These are phyloP conservation scores for Halictus ligatus DNA, from an alignment of 2,888 invertebrate genomes.

Conservation along the genomic window DNA sequence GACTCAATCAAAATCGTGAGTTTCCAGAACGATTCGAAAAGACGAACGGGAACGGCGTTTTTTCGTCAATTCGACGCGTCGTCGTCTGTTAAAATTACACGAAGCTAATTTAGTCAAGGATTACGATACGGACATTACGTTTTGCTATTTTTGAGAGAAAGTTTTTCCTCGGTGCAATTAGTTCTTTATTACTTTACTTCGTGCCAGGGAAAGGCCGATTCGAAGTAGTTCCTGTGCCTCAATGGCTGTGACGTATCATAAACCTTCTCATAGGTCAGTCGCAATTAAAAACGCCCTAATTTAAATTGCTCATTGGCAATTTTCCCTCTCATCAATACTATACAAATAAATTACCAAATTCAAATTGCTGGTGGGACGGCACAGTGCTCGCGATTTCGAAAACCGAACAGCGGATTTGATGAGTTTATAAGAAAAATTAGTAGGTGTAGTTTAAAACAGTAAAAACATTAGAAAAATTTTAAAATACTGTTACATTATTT, in stretches of 20 bases:
- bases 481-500: no score
- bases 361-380: no score
- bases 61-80: slow-evolving; percentile 30
- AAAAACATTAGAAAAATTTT: no score
- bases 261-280: not conserved
- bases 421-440: no score
- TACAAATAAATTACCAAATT: no score
- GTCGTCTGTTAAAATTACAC: not conserved
- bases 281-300: no score
- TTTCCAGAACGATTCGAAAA: slow-evolving; percentile 9
- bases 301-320: no score
- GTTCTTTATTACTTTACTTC: not conserved
- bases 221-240: not conserved
- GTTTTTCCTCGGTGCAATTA: not conserved
- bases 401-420: no score
- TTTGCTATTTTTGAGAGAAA: not conserved
- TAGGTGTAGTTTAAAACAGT: no score
- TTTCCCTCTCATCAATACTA: no score
- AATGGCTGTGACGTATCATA: not conserved
- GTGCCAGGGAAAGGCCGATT: not conserved
- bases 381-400: no score
- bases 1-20: slow-evolving; percentile 39
- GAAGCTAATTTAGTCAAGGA: not conserved
- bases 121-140: not conserved
- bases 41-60: not conserved